Evolutionary conservation across 2,888 invertebrate genomes (phyloP).

Genomic region (Drosophila formosana): DNA sequence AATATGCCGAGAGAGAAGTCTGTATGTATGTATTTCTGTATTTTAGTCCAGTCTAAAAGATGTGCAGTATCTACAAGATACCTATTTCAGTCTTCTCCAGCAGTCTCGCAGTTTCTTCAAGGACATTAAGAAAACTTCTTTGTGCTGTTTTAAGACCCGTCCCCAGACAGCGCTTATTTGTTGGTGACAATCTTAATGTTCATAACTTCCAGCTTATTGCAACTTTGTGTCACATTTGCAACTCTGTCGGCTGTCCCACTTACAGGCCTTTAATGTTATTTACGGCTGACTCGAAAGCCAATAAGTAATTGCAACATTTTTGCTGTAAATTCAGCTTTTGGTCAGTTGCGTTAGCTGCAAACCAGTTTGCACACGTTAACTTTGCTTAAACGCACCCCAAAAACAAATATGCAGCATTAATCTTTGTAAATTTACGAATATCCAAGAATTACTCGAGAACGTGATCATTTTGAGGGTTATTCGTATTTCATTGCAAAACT

Average conservation of each 20-base stretch:
- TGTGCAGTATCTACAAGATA: neutral
- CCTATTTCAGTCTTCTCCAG: neutral
- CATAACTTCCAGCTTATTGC: constrained; percentile 3
- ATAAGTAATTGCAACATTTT: constrained; percentile 15
- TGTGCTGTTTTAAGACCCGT: neutral
- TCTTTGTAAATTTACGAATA: neutral
- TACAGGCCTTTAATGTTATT: constrained; percentile 7
- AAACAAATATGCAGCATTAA: constrained; percentile 14
- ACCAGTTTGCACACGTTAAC: constrained; percentile 24
- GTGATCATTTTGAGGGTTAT: constrained; percentile 49
- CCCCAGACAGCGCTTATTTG: neutral
- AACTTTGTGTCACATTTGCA: constrained; percentile 11
- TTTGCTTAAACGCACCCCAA: constrained; percentile 1
- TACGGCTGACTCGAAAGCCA: constrained; percentile 6
- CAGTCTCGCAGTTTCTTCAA: neutral
- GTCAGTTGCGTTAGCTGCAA: constrained; percentile 14
- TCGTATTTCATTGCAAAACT: constrained; percentile 8
- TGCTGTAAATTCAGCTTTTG: constrained; percentile 5
- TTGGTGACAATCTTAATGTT: neutral
- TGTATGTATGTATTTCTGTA: no score
- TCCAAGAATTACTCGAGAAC: constrained; percentile 20
- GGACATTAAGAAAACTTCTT: neutral
- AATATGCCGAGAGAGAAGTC: no score
- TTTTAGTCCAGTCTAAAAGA: no score
- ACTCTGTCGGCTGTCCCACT: constrained; percentile 1